phyloP scores from a whole-genome alignment of 2,113 vertebrate species.

The Steatornis caripensis region DNA sequence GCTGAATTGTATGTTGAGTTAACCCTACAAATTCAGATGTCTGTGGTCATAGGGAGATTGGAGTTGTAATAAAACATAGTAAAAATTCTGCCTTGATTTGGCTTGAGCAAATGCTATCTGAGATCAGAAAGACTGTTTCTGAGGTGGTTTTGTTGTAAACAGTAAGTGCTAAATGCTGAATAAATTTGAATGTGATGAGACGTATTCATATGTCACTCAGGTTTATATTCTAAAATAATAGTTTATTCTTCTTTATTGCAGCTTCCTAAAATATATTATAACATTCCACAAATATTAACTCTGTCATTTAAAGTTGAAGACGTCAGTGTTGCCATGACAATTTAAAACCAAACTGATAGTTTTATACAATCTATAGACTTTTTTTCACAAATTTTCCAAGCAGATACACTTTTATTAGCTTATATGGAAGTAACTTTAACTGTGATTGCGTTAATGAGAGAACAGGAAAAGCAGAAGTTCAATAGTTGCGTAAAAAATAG shows the following conservation, averaged over 20 bases:
- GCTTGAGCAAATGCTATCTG: not conserved
- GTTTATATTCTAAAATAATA: conserved; percentile 19
- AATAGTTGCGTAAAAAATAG: not conserved
- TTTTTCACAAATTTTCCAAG: conserved; percentile 54
- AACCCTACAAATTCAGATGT: not conserved
- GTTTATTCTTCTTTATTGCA: conserved; percentile 22
- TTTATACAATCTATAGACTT: conserved; percentile 60
- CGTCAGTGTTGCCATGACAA: conserved; percentile 73
- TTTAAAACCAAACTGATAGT: conserved; percentile 61
- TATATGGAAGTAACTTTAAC: conserved; percentile 23
- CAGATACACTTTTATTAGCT: conserved; percentile 62
- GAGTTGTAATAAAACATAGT: not conserved
- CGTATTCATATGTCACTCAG: not conserved
- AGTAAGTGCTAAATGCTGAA: not conserved
- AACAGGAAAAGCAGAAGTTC: conserved; percentile 3
- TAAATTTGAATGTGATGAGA: conserved; percentile 12
- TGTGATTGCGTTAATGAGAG: not conserved
- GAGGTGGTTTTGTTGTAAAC: not conserved
- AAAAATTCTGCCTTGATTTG: not conserved
- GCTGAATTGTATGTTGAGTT: not conserved
- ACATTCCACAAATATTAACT: conserved; percentile 66
- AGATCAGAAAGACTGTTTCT: not conserved
- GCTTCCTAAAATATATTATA: conserved; percentile 63
- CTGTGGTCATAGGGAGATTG: not conserved
- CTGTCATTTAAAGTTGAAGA: conserved; percentile 69